Percentiles rank a stretch among this genome's conserved stretches.
phyloP scores from a whole-genome alignment of 2,888 invertebrate genomes.

The Campopleginae sp. region DNA sequence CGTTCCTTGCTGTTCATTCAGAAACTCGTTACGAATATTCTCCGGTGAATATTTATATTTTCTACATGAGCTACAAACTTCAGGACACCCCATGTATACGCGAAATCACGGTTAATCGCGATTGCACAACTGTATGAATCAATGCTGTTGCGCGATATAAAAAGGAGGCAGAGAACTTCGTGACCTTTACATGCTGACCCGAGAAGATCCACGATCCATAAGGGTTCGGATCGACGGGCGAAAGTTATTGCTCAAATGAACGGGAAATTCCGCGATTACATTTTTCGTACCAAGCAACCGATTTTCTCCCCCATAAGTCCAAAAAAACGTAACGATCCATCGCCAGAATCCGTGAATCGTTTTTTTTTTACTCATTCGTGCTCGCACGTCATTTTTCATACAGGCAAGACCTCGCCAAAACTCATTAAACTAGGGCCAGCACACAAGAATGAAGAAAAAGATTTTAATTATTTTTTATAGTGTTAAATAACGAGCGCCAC shows the following conservation, averaged over 20 bases:
- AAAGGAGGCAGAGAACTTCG: constrained; percentile 44
- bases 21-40: constrained; percentile 17
- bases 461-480: no score
- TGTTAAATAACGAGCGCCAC: no score
- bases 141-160: constrained; percentile 32
- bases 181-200: constrained; percentile 51
- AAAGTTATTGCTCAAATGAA: constrained; percentile 20
- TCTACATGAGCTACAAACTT: neutral
- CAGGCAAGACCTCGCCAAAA: no score
- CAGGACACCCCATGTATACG: neutral
- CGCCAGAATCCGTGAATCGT: no score
- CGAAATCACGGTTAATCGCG: neutral
- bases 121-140: constrained; percentile 52
- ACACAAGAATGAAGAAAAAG: no score
- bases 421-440: no score
- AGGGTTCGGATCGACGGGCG: constrained; percentile 9
- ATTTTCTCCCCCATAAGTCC: neutral
- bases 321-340: neutral
- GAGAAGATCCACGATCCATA: constrained; percentile 21
- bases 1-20: constrained; percentile 17
- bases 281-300: neutral
- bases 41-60: constrained; percentile 9
- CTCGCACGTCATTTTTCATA: no score
- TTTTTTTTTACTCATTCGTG: no score
- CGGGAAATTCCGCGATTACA: neutral